Evolutionary conservation across 2,888 invertebrate genomes (phyloP).

Genomic region (Macaria notata): DNA sequence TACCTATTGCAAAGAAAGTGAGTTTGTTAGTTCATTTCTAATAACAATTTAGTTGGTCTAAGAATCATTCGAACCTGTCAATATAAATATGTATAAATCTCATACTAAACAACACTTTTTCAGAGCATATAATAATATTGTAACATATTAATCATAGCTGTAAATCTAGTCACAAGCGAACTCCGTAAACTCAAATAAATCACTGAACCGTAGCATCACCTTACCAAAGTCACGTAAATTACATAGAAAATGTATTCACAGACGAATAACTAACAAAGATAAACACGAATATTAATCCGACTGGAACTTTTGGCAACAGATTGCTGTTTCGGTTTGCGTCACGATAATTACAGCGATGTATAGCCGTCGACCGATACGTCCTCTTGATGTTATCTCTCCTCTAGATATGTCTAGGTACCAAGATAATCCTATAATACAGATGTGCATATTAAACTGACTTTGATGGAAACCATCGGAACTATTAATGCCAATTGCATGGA

Average conservation of each 20-base stretch:
- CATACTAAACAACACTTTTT: no score
- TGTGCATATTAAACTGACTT: constrained; percentile 42
- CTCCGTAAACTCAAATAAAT: background rate
- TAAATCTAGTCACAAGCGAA: no score
- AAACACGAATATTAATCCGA: background rate
- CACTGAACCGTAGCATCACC: background rate
- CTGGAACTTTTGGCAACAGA: constrained; percentile 16
- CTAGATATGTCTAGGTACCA: constrained; percentile 58
- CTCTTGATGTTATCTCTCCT: constrained; percentile 54
- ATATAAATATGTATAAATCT: no score
- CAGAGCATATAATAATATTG: no score
- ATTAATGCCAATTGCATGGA: constrained; percentile 33
- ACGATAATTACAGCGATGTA: constrained; percentile 43
- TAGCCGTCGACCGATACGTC: constrained; percentile 55
- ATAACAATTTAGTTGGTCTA: no score
- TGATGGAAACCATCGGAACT: constrained; percentile 33
- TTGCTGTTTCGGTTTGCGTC: constrained; percentile 34
- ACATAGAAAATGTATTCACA: constrained; percentile 1
- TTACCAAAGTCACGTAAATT: no score
- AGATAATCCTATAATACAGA: constrained; percentile 55
- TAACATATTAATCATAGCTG: no score
- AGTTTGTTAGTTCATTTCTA: no score
- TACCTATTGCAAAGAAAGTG: no score
- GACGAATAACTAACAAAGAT: background rate
- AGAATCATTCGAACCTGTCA: no score